These are phyloP conservation scores for Leuciscus idus DNA, from an alignment of 2,113 vertebrate species.

Conservation along the genomic window DNA sequence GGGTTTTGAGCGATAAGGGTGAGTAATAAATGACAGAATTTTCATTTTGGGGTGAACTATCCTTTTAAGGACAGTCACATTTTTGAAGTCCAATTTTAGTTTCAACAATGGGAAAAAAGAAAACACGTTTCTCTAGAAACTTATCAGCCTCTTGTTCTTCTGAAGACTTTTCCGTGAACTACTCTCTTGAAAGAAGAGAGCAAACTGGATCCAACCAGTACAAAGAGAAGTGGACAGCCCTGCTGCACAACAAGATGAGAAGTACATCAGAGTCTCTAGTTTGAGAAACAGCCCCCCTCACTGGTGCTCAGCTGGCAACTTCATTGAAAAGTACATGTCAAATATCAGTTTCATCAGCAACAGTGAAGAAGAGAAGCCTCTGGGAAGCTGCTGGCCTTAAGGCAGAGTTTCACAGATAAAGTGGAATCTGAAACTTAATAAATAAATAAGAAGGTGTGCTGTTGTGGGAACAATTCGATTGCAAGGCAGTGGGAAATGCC, in stretches of 20 bases:
- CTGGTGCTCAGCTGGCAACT: not conserved
- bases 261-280: not conserved
- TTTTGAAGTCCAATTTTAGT: not conserved
- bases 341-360: slow-evolving; percentile 24
- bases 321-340: slow-evolving; percentile 2
- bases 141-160: slow-evolving; percentile 18
- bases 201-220: slow-evolving; percentile 21
- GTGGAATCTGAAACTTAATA: not conserved
- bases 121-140: not conserved
- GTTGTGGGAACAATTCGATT: not conserved
- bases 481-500: not conserved
- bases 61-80: not conserved
- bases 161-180: not conserved
- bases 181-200: slow-evolving; percentile 7
- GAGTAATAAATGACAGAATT: too few species aligned
- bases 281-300: slow-evolving; percentile 4
- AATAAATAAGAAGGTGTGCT: not conserved
- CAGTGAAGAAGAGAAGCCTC: not conserved
- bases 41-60: too few species aligned
- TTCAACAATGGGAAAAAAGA: not conserved
- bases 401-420: slow-evolving; percentile 11
- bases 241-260: slow-evolving; percentile 12
- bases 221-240: not conserved
- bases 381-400: slow-evolving; percentile 17
- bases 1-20: too few species aligned